Evolutionary conservation across 2,797 vertebrate species (phyloP), one percentile per base, ranked within the genome.

Genomic region (Triplophysa bombifrons): DNA sequence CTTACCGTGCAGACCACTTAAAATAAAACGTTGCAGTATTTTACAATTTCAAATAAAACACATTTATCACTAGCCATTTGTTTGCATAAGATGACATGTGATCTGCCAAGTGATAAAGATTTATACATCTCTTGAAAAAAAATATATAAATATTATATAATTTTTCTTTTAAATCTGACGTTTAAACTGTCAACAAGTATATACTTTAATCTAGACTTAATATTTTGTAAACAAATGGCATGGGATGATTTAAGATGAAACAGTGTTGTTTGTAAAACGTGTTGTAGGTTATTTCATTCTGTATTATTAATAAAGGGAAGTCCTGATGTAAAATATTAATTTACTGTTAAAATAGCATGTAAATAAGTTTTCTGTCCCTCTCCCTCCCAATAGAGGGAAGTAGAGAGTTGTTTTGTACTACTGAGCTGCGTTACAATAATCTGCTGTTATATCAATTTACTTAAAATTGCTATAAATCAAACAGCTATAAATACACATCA

Each of bases 201-300:
- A 41, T 41, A 41, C 38, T 8, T 41, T 41, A 8, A 38, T 6
- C 34, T 10, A 41, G 9, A 11, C 9, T 10, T 22, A 78, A 69
- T 76, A 76, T 83, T 76, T 63, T 85, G 78, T 86, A 80, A 82
- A 85, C 78, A 81, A 77, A 75, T 72, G 66, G 67, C 69, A 73
- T 67, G 60, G 78, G 72, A 79, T 80, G 81, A 27, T 34, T 34
- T 64, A 75, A 60, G 76, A 82, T 75, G 41, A 41, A 41, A 10
- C 38, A 41, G 38, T 41, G 34, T 34, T 34, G 30, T 34, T 34
- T 4, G 30, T 34, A 5, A 34, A 34, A 34, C 4, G 5, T 34
- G 27, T 30, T 30, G 30, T 4, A 30, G 30, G 4, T 30, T 8
- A 8, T 38, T 38, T 38, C 7, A 38, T 38, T 8, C 1, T 38